phyloP scores from a whole-genome alignment of 2,113 vertebrate species.

The Anser cygnoides region DNA sequence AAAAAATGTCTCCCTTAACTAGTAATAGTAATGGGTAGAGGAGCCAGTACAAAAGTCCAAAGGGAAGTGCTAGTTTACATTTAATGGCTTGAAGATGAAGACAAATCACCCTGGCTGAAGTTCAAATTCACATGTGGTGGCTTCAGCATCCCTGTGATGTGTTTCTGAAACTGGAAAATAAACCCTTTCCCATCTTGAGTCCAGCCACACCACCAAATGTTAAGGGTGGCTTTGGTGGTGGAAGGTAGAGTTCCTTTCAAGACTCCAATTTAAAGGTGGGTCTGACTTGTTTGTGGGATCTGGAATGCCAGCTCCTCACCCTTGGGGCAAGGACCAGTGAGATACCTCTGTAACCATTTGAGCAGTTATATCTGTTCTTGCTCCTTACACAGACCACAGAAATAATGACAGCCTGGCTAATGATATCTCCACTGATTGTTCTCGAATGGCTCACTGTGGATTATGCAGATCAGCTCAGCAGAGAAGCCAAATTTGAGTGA shows the following conservation, averaged over 20 bases:
- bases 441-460: neutral
- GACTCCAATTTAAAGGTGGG: neutral
- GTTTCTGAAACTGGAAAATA: neutral
- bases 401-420: neutral
- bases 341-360: neutral
- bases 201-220: neutral
- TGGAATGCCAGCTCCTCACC: neutral
- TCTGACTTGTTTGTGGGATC: neutral
- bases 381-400: neutral
- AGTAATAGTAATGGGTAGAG: neutral
- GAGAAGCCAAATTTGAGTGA: neutral
- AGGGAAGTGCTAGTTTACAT: neutral
- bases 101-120: neutral
- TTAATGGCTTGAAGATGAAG: conserved; percentile 1
- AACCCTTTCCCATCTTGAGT: neutral
- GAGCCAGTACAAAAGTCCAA: neutral
- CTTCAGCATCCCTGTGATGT: neutral
- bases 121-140: neutral
- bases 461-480: neutral
- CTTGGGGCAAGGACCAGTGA: neutral
- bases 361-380: neutral
- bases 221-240: neutral
- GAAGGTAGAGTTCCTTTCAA: neutral
- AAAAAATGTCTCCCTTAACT: neutral
- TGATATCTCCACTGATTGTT: neutral